phyloP scores from a whole-genome alignment of 1,140 invertebrate species.

The Diplogasteroides magnus region DNA sequence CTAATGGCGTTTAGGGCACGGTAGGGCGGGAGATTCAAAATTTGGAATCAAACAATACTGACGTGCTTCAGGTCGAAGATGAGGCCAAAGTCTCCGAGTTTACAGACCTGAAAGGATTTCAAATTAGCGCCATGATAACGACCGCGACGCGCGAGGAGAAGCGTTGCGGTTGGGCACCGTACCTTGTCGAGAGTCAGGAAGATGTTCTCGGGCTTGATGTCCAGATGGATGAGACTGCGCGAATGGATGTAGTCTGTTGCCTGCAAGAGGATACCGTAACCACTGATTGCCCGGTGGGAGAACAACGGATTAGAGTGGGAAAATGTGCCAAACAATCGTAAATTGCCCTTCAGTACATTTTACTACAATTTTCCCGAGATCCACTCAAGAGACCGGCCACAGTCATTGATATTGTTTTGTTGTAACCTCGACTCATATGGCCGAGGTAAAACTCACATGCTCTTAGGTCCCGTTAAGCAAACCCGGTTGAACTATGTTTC shows the following conservation, averaged over 20 bases:
- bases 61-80: conserved; percentile 66
- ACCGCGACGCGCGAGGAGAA: too few species aligned
- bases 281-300: neutral
- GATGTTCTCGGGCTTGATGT: conserved; percentile 74
- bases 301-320: conserved; percentile 9
- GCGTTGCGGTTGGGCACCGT: too few species aligned
- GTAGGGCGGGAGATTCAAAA: neutral
- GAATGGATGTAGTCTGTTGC: conserved; percentile 68
- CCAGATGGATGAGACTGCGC: conserved; percentile 68
- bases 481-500: too few species aligned
- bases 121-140: too few species aligned
- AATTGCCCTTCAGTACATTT: conserved; percentile 17
- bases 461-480: too few species aligned
- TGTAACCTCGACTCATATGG: too few species aligned
- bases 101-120: too few species aligned
- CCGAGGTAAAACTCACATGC: too few species aligned
- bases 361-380: too few species aligned
- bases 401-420: too few species aligned
- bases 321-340: conserved; percentile 9
- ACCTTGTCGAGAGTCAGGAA: conserved; percentile 63
- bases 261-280: conserved; percentile 43
- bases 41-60: conserved; percentile 25
- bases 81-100: conserved; percentile 72
- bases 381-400: too few species aligned
- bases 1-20: neutral